These are phyloP conservation scores for Trichosurus vulpecula DNA, from an alignment of 2,797 vertebrate species.

Conservation along the genomic window DNA sequence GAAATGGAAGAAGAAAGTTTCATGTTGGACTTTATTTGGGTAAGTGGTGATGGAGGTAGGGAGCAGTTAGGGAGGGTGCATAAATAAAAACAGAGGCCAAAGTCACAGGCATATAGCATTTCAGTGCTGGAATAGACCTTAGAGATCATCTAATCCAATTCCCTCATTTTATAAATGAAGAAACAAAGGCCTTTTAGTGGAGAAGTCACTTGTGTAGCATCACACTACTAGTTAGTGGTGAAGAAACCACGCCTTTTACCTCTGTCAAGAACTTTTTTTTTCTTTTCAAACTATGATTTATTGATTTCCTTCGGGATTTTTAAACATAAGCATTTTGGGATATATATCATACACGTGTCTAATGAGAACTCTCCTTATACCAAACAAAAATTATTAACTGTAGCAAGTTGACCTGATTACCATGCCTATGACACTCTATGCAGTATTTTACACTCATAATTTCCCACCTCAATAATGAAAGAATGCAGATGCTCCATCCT, in stretches of 20 bases:
- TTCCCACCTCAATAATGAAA: background rate
- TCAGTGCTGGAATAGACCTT: background rate
- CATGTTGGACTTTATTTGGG: background rate
- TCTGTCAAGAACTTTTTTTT: background rate
- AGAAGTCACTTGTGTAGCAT: background rate
- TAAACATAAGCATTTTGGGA: background rate
- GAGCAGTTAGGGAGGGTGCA: background rate
- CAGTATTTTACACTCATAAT: background rate
- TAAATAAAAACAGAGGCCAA: background rate
- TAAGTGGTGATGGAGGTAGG: background rate
- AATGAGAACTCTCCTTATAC: background rate
- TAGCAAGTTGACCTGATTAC: background rate
- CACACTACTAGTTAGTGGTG: background rate
- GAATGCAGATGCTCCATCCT: background rate
- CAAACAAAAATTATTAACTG: background rate
- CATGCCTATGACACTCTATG: background rate
- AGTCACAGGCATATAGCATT: background rate
- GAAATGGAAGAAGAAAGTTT: background rate
- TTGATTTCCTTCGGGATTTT: background rate
- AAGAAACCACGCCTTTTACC: background rate
- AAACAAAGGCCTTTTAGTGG: background rate
- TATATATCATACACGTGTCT: background rate
- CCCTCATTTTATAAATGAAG: background rate
- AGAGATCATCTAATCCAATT: background rate
- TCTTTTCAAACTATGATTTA: background rate